These are phyloP conservation scores for Oscheius onirici DNA, from an alignment of 2,888 invertebrate genomes.

Conservation along the genomic window DNA sequence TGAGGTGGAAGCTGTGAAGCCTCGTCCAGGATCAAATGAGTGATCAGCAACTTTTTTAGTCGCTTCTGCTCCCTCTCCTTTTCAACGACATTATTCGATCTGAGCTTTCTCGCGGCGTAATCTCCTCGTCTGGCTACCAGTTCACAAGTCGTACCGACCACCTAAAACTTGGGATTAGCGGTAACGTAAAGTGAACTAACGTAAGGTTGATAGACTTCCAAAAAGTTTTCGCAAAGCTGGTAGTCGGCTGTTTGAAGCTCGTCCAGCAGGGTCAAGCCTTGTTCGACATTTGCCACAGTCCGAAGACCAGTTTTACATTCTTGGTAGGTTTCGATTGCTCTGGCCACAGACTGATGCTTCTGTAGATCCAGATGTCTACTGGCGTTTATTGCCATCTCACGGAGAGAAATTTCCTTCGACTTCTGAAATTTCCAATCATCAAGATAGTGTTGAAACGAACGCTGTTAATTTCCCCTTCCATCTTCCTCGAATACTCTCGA, in stretches of 20 bases:
- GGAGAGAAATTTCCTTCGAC: slow-evolving; percentile 11
- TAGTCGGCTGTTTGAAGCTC: slow-evolving; percentile 6
- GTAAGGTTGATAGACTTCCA: slow-evolving; percentile 9
- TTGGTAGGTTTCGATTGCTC: slow-evolving; percentile 2
- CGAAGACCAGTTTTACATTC: not conserved
- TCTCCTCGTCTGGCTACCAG: slow-evolving; percentile 16
- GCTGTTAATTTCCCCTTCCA: slow-evolving; percentile 15
- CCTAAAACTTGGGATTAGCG: not conserved
- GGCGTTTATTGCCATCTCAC: slow-evolving; percentile 21
- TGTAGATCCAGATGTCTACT: not conserved
- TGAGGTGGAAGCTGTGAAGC: slow-evolving; percentile 24
- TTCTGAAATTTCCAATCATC: not conserved
- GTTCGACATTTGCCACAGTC: not conserved
- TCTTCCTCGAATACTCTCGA: slow-evolving; percentile 20
- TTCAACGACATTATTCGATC: not conserved
- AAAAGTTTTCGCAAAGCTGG: not conserved
- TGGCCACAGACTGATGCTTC: not conserved
- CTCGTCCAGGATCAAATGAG: slow-evolving; percentile 29
- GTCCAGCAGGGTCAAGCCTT: slow-evolving; percentile 5
- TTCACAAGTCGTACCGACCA: slow-evolving; percentile 17
- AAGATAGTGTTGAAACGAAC: not conserved
- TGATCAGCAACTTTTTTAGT: not conserved
- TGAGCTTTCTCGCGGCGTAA: not conserved
- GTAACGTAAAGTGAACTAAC: not conserved
- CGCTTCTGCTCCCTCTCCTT: not conserved